Conservation (phyloP, 2,797 vertebrate species). For the Molossus molossus region DNA sequence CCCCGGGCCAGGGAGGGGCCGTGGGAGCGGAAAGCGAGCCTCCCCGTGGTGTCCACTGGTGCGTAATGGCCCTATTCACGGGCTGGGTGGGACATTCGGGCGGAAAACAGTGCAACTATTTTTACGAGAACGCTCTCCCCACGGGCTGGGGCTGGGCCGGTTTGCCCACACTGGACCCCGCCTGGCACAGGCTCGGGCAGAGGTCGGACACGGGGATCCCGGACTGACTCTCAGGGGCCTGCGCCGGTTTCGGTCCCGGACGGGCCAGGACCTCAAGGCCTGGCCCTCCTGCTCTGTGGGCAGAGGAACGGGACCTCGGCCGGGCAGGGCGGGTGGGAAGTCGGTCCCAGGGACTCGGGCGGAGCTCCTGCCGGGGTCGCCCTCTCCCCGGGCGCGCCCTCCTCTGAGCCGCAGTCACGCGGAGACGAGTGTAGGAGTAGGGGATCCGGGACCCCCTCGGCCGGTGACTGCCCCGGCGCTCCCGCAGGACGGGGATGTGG, state of each 20-base stretch:
- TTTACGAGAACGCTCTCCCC: constrained; percentile 56
- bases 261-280: not conserved
- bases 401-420: not conserved
- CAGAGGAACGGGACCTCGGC: not conserved
- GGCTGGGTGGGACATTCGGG: constrained; percentile 6
- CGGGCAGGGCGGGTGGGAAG: too few species aligned
- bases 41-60: not conserved
- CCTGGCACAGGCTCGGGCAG: not conserved
- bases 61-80: constrained; percentile 76
- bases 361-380: not conserved
- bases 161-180: not conserved
- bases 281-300: too few species aligned
- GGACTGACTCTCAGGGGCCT: not conserved
- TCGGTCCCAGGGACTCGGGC: not conserved
- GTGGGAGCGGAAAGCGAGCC: constrained; percentile 58
- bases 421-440: not conserved
- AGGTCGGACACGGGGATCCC: not conserved
- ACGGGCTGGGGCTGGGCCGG: not conserved
- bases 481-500: rapidly evolving
- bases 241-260: not conserved
- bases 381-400: not conserved
- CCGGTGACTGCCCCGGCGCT: not conserved
- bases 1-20: constrained; percentile 67
- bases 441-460: too few species aligned
- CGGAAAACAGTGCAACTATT: constrained; percentile 25